Base-by-base conservation (phyloP, 2,797 vertebrate genomes). In the Darevskia mixta region DNA sequence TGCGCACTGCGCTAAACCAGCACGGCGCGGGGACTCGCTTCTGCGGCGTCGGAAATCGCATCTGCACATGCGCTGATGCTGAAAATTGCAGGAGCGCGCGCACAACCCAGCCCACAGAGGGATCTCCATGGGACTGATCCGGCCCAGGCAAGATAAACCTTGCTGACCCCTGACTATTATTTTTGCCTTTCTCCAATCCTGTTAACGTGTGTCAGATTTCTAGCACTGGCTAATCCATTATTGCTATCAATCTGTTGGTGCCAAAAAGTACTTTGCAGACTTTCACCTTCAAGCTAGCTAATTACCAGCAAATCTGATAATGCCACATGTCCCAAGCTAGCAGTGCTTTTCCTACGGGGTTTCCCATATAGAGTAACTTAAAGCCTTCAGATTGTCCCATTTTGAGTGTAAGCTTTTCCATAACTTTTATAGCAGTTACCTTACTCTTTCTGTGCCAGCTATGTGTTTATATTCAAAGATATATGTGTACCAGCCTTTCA, bases 241-340 rank as follows among this genome's bases (percentile, higher is more conserved):
- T 43, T 77, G 49, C 49, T 64, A 20, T 41, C 25, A 72, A 43
- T 35, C 45, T 55, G 32, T 25, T 83, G n/a, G 35, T 41, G 58
- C 72, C 83, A 18, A 85, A 85, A 66, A 64, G 83, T n/a, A 38
- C 32, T 77, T 64, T 77, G 58, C 75, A 77, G 27, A 43, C 58
- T 75, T 18, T 41, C 49, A 41, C 49, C 83, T 61, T 61, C 71
- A 43, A 85, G 64, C 15, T 66, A 77, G 73, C 25, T 75, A 76
- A 76, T 76, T 76, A n/a, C 72, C 32, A 84, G 72, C 45, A 64
- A 66, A 77, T 76, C 83, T 85, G 35, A 66, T 43, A 77, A 76
- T 32, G 35, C 72, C 25, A 43, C 35, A 20, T 38, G 41, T 64
- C 25, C 5, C 18, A 64, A 64, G 35, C 15, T 18, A 38, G 35